Base-by-base conservation (phyloP, 2,888 invertebrate species). In the Chrysomela aeneicollis region DNA sequence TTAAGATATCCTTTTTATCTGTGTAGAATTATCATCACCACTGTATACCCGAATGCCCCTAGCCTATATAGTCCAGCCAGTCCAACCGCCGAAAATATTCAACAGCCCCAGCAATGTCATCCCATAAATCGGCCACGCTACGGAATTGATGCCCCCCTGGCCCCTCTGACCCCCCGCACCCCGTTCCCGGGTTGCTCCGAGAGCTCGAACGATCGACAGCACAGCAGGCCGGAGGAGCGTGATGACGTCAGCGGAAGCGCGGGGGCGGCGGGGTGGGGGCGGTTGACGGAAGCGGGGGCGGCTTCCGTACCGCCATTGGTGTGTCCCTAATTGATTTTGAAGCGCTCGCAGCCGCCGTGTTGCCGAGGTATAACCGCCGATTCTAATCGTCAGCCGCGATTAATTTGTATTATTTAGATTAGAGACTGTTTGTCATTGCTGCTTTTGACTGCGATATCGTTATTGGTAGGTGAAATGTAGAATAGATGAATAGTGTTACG, bases 291-390 rank as follows among this genome's bases (percentile, higher is more conserved):
- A 66, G 69, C 50, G 72, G 68, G 68, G 74, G 76, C 69, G 74
- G 71, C 67, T 68, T 60, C 42, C 61, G 61, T n/a, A 67, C 58
- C 66, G 71, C 73, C 72, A 73, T 73, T 74, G 71, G 72, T 73
- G 69, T 66, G 64, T 62, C 64, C 66, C 70, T 72, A 75, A 76
- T 75, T 76, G 73, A 75, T 75, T 71, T 71, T 72, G 72, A 73
- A 72, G 65, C 72, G 70, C 21, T 9, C 12, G 35, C 35, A 1
- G 42, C 42, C 42, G 42, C 42, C 42, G 6, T 26, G 49, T 51
- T 53, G 51, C 58, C 57, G 47, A 60, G 64, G n/a, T n/a, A 64
- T 64, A 60, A 54, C 65, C 65, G 35, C 53, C 52, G 57, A 64
- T 64, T 57, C 35, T 57, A 32, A 51, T 57, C 59, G 59, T 32